A percentile compares a stretch with the other conserved stretches of the same genome.
These are phyloP conservation scores for Clarias laeviceps DNA, from an alignment of 2,797 vertebrate species.

Conservation along the genomic window DNA sequence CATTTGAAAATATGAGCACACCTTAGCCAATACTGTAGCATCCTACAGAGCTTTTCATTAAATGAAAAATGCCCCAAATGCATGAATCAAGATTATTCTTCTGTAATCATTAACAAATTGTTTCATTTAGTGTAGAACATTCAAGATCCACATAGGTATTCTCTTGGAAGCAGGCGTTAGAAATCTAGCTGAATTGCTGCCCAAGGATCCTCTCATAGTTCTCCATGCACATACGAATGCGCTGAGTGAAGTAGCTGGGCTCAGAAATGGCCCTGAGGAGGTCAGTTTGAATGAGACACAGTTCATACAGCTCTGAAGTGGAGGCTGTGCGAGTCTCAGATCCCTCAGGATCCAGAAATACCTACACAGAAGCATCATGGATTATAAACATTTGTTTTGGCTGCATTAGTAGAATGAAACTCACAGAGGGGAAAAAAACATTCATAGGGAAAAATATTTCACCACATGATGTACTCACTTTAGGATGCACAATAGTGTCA, in stretches of 20 bases:
- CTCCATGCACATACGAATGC: conserved; percentile 78
- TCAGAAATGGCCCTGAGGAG: conserved; percentile 85
- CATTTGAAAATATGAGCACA: not conserved
- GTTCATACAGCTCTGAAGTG: conserved; percentile 80
- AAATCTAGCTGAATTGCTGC: conserved; percentile 60
- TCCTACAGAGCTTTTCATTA: not conserved
- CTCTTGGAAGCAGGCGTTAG: not conserved
- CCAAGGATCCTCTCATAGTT: conserved; percentile 82
- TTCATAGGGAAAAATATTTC: not conserved
- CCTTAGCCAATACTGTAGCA: not conserved
- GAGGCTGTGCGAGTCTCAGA: conserved; percentile 64
- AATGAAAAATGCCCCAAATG: not conserved
- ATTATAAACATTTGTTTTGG: conserved; percentile 11
- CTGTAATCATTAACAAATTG: not conserved
- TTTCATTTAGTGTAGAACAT: not conserved
- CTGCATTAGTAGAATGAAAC: not conserved
- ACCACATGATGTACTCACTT: conserved; percentile 66
- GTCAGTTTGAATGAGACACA: conserved; percentile 84
- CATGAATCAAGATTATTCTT: not conserved
- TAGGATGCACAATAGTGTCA: conserved; percentile 82
- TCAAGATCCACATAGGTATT: not conserved
- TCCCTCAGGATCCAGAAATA: conserved; percentile 70
- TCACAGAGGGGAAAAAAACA: too few species aligned
- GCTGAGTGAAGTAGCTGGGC: conserved; percentile 79
- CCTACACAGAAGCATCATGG: conserved; percentile 58